Conservation (phyloP, 2,113 vertebrate species). For the Trichechus manatus region DNA sequence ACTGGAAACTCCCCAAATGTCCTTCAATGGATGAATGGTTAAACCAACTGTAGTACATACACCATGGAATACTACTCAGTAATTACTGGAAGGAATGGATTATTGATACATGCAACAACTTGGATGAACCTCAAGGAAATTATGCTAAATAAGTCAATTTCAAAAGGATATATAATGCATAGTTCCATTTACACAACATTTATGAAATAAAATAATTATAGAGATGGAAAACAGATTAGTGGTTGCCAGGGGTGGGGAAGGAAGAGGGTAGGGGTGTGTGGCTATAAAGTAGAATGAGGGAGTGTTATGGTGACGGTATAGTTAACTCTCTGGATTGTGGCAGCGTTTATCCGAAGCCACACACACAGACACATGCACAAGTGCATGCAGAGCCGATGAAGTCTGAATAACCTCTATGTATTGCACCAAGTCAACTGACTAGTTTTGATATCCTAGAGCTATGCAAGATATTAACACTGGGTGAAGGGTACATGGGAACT, state of each 20-base stretch:
- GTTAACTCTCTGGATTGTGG: background rate
- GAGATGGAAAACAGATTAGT: background rate
- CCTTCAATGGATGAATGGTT: background rate
- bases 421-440: background rate
- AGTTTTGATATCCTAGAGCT: accelerated
- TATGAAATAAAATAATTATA: too few species aligned
- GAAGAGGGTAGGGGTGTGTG: background rate
- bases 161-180: background rate
- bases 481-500: too few species aligned
- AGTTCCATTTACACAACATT: background rate
- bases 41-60: background rate
- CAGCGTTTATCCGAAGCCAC: background rate
- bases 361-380: background rate
- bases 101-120: accelerated
- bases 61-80: background rate
- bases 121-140: background rate
- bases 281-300: accelerated
- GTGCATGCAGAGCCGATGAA: accelerated
- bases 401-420: accelerated
- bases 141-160: background rate
- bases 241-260: background rate
- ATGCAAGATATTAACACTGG: accelerated
- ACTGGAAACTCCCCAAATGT: background rate
- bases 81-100: background rate
- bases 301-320: too few species aligned